A percentile compares a stretch with the other conserved stretches of the same genome.
Conservation (phyloP, 2,888 invertebrate species). For the Euplexia lucipara region DNA sequence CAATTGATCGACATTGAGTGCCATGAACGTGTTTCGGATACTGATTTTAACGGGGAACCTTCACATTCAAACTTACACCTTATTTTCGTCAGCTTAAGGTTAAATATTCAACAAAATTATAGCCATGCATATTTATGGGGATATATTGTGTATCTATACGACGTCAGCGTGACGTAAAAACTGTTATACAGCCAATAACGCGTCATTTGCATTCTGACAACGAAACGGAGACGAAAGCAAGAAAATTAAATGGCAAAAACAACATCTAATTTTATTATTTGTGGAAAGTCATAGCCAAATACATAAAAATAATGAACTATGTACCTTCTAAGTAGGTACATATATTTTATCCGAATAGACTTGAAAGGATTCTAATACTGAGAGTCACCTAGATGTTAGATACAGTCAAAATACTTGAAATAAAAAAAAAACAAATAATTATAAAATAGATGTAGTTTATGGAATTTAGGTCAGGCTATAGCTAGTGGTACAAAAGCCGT, state of each 20-base stretch:
- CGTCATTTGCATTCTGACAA: slow-evolving; percentile 42
- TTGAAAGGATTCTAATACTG: too few relatives aligned
- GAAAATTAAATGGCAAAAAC: slow-evolving; percentile 27
- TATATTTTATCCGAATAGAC: too few relatives aligned
- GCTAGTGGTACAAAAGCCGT: background rate
- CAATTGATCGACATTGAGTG: slow-evolving; percentile 67
- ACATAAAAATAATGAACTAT: too few relatives aligned
- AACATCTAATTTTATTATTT: too few relatives aligned
- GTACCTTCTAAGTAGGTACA: too few relatives aligned
- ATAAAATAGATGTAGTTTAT: background rate
- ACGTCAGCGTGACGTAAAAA: slow-evolving; percentile 62
- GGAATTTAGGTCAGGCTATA: background rate
- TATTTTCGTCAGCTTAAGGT: slow-evolving; percentile 39
- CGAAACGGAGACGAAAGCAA: slow-evolving; percentile 27
- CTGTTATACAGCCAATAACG: slow-evolving; percentile 54
- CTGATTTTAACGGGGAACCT: slow-evolving; percentile 47
- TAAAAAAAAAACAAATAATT: background rate
- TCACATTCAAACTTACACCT: slow-evolving; percentile 45
- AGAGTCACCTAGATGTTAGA: too few relatives aligned
- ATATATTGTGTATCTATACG: slow-evolving; percentile 46
- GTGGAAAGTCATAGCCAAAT: too few relatives aligned
- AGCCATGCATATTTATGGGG: slow-evolving; percentile 58
- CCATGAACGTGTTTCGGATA: slow-evolving; percentile 64
- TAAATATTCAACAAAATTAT: slow-evolving; percentile 21
- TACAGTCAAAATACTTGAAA: too few relatives aligned